A percentile compares a stretch with the other conserved stretches of the same genome.
phyloP scores from a whole-genome alignment of 2,113 vertebrate genomes.

The Tetraodon nigroviridis region DNA sequence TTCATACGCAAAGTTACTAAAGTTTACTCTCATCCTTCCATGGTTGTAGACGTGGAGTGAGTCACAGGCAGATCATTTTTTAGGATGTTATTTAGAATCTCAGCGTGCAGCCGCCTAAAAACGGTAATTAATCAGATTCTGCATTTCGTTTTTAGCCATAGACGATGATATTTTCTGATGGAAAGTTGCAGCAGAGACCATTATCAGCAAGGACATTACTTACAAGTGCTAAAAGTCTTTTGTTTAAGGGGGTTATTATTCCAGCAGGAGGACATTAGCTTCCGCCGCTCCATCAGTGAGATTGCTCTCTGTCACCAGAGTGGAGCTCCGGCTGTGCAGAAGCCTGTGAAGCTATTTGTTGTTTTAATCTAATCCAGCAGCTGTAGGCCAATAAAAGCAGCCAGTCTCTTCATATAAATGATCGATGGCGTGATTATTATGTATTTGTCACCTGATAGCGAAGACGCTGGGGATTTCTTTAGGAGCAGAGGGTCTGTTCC shows the following conservation, averaged over 20 bases:
- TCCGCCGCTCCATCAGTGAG: background rate
- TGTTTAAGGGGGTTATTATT: background rate
- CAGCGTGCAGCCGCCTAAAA: too few species aligned
- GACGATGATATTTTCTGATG: too few species aligned
- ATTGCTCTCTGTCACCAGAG: conserved; percentile 1
- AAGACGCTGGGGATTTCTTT: background rate
- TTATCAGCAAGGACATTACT: background rate
- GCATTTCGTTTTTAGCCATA: background rate
- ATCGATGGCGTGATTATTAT: conserved; percentile 23
- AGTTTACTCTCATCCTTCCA: too few species aligned
- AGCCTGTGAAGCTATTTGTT: conserved; percentile 8
- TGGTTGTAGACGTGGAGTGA: too few species aligned
- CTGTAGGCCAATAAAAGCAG: conserved; percentile 3
- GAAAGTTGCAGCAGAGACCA: background rate
- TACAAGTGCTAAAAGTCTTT: background rate
- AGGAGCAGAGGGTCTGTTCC: conserved; percentile 20
- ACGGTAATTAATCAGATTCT: too few species aligned
- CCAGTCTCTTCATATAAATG: conserved; percentile 1
- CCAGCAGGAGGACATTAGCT: conserved; percentile 1
- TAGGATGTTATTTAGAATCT: too few species aligned
- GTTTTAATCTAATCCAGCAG: conserved; percentile 4
- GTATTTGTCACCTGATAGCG: conserved; percentile 6
- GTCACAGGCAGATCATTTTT: too few species aligned
- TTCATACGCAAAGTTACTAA: too few species aligned
- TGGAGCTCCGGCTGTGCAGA: conserved; percentile 9